Evolutionary conservation across 64 coral and sea anemone genomes (phyloP), one percentile per base, ranked within the genome.

Genomic region (Stichodactyla mertensii): DNA sequence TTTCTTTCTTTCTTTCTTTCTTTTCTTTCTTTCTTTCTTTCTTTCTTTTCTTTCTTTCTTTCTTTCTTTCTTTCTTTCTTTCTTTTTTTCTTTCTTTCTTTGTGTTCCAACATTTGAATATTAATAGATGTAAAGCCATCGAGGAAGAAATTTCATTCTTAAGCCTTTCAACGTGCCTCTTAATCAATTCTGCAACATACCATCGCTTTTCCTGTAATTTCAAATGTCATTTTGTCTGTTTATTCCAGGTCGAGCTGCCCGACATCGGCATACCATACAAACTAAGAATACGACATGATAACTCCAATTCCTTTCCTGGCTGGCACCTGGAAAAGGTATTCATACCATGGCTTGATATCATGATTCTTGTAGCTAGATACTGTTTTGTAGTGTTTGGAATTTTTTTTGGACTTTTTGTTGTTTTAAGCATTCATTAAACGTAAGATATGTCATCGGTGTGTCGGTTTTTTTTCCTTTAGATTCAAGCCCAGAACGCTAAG

Each of bases 301-400:
- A 99, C 83, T 88, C 90, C 10, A 99, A 99, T 70, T 52, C 97
- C 6, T 99, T 99, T 89, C 88, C 97, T 77, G 97, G 94, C 67
- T 99, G 97, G 97, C 93, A 95, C 60, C 88, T 99, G 54, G 90
- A 99, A 26, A 99, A 95, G 93, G 97, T 99, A 89, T 8, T n/a
- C 79, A 16, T 59, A 59, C 57, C 15, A 12, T 10, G 57, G 57
- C 3, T 59, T 59, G 9, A 10, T 59, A 45, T 78, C 20, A 55
- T 78, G 24, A 78, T 52, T 28, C 12, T 20, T 10, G 20, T 26
- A 18, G 24, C 7, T 45, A 45, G 36, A 45, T 45, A 45, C 36
- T 45, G 36, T 4, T 45, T 45, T 45, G 36, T 45, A 45, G 36
- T 2, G 36, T 2, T 45, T 45, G 36, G 36, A 45, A 45, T 45